Percentiles rank a stretch among this genome's conserved stretches.
Conservation (phyloP, 2,113 vertebrate genomes). For the Pelodiscus sinensis region DNA sequence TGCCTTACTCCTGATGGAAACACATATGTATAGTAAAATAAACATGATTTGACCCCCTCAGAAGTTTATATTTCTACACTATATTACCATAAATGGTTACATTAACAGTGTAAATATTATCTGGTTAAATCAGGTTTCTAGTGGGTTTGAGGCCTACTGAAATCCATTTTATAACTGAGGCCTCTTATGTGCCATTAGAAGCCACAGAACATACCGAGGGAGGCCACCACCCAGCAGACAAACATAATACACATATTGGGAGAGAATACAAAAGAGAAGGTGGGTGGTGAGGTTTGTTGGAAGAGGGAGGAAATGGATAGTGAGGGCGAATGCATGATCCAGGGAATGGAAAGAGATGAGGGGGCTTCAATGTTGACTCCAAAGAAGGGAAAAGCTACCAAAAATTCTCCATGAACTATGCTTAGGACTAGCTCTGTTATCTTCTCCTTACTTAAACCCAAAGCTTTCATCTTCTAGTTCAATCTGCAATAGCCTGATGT, state of each 20-base stretch:
- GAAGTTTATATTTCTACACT: not conserved
- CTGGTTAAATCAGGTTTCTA: not conserved
- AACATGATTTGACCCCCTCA: not conserved
- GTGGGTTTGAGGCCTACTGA: not conserved
- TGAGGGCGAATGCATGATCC: not conserved
- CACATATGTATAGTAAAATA: not conserved
- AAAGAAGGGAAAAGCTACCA: not conserved
- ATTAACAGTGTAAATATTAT: not conserved
- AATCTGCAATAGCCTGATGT: not conserved
- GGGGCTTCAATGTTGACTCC: not conserved
- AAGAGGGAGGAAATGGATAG: not conserved
- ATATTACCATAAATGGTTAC: not conserved
- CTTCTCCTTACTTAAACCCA: constrained; percentile 37
- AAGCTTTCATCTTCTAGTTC: constrained; percentile 49
- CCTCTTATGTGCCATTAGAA: not conserved
- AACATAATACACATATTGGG: not conserved
- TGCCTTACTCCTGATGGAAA: not conserved
- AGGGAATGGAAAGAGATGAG: not conserved
- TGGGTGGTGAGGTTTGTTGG: too few relatives aligned
- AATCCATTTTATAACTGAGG: not conserved
- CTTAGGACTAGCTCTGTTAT: not conserved
- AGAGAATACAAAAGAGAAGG: not conserved
- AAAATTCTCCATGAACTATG: constrained; percentile 31
- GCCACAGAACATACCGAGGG: not conserved
- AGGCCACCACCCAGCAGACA: not conserved